Evolutionary conservation across 2,113 vertebrate species (phyloP).

Genomic region (Sander vitreus): DNA sequence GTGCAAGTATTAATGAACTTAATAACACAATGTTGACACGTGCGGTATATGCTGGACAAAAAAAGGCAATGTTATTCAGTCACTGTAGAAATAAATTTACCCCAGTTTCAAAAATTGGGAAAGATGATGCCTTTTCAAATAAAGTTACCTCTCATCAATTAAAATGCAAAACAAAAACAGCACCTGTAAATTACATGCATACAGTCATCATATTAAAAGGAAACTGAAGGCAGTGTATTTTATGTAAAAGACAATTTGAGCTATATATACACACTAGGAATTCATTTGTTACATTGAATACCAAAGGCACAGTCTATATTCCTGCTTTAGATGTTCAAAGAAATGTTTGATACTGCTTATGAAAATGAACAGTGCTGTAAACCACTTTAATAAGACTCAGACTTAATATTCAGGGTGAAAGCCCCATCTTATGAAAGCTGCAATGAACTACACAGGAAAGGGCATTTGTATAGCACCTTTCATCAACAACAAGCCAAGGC

Average conservation of each 20-base stretch:
- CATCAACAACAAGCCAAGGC: background rate
- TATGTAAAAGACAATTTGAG: background rate
- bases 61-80: background rate
- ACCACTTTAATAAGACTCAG: background rate
- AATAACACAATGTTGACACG: background rate
- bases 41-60: background rate
- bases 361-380: background rate
- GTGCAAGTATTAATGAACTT: background rate
- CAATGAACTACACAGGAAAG: slow-evolving; percentile 1
- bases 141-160: background rate
- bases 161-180: background rate
- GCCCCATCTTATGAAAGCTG: slow-evolving; percentile 52
- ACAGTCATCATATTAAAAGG: background rate
- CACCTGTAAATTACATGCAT: background rate
- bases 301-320: background rate
- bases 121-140: background rate
- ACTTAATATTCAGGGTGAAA: background rate
- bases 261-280: background rate
- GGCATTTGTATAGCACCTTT: background rate
- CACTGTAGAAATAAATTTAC: background rate
- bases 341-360: background rate
- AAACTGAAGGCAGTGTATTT: background rate
- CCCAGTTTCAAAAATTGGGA: background rate
- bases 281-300: background rate
- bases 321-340: background rate